Conservation (phyloP, 2,888 invertebrate genomes). For the Plusia festucae region DNA sequence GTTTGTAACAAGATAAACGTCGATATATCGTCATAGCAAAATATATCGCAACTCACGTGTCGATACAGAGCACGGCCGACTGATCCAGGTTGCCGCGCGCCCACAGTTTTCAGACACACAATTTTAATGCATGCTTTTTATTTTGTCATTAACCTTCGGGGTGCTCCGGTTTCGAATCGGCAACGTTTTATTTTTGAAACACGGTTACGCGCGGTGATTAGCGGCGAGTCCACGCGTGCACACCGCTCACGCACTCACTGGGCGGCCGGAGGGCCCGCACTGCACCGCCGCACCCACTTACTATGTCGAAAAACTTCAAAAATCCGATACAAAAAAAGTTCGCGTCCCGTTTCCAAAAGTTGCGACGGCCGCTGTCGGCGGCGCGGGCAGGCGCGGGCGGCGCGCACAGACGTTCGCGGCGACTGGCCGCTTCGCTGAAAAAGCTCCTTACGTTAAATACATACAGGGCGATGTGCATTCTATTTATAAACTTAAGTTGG, state of each 20-base stretch:
- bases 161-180: constrained; percentile 87
- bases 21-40: constrained; percentile 35
- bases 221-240: constrained; percentile 49
- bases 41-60: constrained; percentile 71
- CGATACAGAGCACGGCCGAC: constrained; percentile 62
- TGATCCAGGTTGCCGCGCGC: constrained; percentile 72
- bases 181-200: constrained; percentile 88
- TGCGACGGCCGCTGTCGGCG: constrained; percentile 61
- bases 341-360: constrained; percentile 72
- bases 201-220: constrained; percentile 82
- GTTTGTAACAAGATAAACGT: constrained; percentile 21
- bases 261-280: constrained; percentile 65
- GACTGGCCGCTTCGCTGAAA: constrained; percentile 82
- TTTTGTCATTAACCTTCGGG: constrained; percentile 88
- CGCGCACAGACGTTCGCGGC: constrained; percentile 77
- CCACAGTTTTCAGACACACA: constrained; percentile 72
- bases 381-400: constrained; percentile 77
- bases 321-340: constrained; percentile 62
- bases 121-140: constrained; percentile 85
- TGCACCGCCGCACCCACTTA: constrained; percentile 56
- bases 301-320: constrained; percentile 55
- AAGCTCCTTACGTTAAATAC: constrained; percentile 85
- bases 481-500: constrained; percentile 88
- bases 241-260: constrained; percentile 68
- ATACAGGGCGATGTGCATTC: constrained; percentile 84